A percentile compares a stretch with the other conserved stretches of the same genome.
Conservation (phyloP, 2,888 invertebrate genomes). For the Mythimna vitellina region DNA sequence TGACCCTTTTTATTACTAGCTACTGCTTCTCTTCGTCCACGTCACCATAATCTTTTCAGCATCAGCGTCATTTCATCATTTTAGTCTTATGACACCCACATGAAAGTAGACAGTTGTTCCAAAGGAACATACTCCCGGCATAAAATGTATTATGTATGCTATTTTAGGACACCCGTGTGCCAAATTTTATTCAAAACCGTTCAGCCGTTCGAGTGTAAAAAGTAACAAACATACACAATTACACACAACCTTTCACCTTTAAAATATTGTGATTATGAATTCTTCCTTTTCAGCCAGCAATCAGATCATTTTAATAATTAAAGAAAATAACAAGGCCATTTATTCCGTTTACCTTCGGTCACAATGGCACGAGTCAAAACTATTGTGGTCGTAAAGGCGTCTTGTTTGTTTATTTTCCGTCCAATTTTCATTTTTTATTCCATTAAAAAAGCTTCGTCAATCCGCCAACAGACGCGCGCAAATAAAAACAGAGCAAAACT, state of each 20-base stretch:
- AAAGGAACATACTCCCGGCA: too few species aligned
- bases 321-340: not conserved
- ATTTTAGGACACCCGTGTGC: too few species aligned
- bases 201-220: too few species aligned
- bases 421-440: not conserved
- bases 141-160: too few species aligned
- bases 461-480: slow-evolving; percentile 24
- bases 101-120: too few species aligned
- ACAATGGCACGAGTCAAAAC: not conserved
- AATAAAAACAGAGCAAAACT: slow-evolving; percentile 50
- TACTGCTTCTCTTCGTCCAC: too few species aligned
- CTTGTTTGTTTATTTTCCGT: slow-evolving; percentile 1
- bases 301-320: not conserved
- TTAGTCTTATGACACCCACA: too few species aligned
- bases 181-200: too few species aligned
- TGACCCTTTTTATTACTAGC: too few species aligned
- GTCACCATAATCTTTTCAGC: too few species aligned
- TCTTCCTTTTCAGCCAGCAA: not conserved
- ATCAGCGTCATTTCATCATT: too few species aligned
- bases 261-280: not conserved
- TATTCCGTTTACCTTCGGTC: not conserved
- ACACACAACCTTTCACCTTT: not conserved
- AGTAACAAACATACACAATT: too few species aligned
- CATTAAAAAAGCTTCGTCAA: not conserved
- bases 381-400: not conserved